A percentile compares a stretch with the other conserved stretches of the same genome.
Conservation (phyloP, 2,113 vertebrate genomes). For the Onychorhynchus coronatus region DNA sequence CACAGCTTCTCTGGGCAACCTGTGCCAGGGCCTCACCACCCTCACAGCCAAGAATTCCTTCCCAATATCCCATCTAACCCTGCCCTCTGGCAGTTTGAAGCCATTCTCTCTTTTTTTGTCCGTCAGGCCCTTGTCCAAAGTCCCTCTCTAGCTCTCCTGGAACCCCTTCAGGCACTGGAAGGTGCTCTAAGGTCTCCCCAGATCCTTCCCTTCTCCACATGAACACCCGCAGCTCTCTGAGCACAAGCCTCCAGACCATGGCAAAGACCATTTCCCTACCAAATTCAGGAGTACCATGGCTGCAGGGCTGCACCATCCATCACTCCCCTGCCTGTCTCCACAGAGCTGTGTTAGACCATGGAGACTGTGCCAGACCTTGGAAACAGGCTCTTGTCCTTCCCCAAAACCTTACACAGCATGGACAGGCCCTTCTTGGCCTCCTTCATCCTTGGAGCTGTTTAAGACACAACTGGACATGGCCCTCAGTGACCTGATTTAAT, state of each 20-base stretch:
- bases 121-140: neutral
- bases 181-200: accelerated
- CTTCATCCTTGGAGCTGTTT: neutral
- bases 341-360: neutral
- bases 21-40: accelerated
- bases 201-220: accelerated
- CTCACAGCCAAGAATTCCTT: accelerated
- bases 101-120: neutral
- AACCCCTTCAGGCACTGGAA: neutral
- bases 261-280: neutral
- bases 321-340: neutral
- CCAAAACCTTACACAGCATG: neutral
- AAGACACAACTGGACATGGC: neutral
- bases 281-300: accelerated
- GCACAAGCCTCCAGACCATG: neutral
- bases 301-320: neutral
- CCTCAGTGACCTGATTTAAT: neutral
- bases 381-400: neutral
- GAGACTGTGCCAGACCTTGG: neutral
- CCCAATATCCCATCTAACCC: neutral
- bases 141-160: neutral
- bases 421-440: neutral
- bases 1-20: neutral
- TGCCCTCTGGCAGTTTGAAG: neutral
- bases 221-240: neutral